phyloP scores from a whole-genome alignment of 2,113 vertebrate species.

The Arvicanthis niloticus region DNA sequence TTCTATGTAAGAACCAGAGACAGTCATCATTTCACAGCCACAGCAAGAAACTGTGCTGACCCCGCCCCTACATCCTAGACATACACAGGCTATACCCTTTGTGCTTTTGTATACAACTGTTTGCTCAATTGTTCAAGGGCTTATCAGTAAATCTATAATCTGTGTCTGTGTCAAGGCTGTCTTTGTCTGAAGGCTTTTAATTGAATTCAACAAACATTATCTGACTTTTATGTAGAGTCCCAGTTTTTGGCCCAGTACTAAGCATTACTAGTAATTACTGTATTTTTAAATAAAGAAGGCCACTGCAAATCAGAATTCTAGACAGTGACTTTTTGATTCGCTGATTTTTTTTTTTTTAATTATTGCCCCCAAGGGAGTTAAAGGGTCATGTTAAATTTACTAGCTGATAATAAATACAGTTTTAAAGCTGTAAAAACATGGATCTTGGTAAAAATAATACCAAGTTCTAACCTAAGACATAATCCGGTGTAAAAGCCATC shows the following conservation, averaged over 20 bases:
- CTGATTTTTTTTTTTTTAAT: conserved; percentile 3
- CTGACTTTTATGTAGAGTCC: not conserved
- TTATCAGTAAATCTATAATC: conserved; percentile 45
- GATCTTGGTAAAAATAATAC: not conserved
- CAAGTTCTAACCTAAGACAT: conserved; percentile 28
- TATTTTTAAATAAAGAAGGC: conserved; percentile 24
- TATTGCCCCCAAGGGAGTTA: conserved; percentile 17
- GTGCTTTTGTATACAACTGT: conserved; percentile 25
- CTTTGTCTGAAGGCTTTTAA: conserved; percentile 48
- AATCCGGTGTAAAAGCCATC: not conserved
- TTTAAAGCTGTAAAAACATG: conserved; percentile 45
- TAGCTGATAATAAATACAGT: conserved; percentile 10
- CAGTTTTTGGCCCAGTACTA: not conserved
- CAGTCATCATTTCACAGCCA: not conserved
- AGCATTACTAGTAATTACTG: conserved; percentile 12
- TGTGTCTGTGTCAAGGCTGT: not conserved
- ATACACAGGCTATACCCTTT: not conserved
- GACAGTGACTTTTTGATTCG: not conserved
- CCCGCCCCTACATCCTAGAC: not conserved
- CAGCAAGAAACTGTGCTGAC: not conserved
- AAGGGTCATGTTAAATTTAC: conserved; percentile 13
- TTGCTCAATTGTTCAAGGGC: conserved; percentile 24
- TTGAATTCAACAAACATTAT: conserved; percentile 34
- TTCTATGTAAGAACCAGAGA: not conserved
- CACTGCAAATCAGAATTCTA: not conserved